Percentiles rank a stretch among this genome's conserved stretches.
These are phyloP conservation scores for Siphlonurus alternatus DNA, from an alignment of 2,888 invertebrate genomes.

Conservation along the genomic window DNA sequence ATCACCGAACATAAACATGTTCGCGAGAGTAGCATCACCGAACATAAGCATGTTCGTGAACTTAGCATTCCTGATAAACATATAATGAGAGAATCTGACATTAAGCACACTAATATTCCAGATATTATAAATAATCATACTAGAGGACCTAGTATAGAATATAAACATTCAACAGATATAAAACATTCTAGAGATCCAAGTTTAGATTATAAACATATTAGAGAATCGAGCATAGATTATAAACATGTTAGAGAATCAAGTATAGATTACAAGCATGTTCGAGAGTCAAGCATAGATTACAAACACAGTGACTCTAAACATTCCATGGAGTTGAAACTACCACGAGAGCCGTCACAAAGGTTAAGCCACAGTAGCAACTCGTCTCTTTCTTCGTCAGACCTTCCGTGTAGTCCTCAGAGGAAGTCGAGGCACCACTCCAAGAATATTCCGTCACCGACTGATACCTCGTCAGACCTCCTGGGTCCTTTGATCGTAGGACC, in stretches of 20 bases:
- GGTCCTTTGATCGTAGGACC: slow-evolving; percentile 44
- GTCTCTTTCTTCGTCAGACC: neutral
- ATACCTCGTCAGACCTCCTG: slow-evolving; percentile 31
- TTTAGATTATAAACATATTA: too few species aligned
- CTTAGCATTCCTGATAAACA: neutral
- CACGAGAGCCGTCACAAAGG: too few species aligned
- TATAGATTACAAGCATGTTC: too few species aligned
- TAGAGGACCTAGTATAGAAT: neutral
- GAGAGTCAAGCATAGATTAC: too few species aligned
- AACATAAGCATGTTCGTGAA: neutral
- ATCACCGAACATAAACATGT: neutral
- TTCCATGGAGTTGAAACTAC: too few species aligned
- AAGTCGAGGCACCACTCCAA: neutral
- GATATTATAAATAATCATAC: neutral
- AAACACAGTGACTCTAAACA: too few species aligned
- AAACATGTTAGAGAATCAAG: too few species aligned
- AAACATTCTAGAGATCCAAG: too few species aligned
- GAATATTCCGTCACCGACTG: neutral
- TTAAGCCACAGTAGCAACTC: neutral
- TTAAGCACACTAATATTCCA: neutral
- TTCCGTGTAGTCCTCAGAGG: neutral
- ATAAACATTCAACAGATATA: too few species aligned
- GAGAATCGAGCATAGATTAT: too few species aligned
- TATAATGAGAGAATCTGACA: neutral
- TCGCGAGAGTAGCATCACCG: neutral